Evolutionary conservation across 2,888 invertebrate species (phyloP).

Genomic region (Volucella bombylans): DNA sequence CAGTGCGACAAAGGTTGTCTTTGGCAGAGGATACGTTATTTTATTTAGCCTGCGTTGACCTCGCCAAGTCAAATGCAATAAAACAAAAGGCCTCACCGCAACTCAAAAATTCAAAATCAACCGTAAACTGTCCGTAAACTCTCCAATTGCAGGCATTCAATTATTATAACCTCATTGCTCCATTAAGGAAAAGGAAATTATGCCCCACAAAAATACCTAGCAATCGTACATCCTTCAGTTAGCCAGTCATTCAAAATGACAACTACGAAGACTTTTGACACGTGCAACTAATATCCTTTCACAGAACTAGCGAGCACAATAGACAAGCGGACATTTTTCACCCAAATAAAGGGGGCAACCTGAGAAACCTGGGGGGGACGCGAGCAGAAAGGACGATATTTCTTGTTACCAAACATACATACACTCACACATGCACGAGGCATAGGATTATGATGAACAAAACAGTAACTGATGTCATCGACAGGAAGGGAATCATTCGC

Average conservation of each 20-base stretch:
- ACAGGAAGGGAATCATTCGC: conserved; percentile 32
- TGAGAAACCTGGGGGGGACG: neutral
- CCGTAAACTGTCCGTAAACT: conserved; percentile 6
- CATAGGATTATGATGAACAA: conserved; percentile 46
- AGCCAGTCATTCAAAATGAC: conserved; percentile 48
- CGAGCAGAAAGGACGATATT: conserved; percentile 8
- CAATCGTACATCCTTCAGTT: conserved; percentile 27
- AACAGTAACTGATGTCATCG: conserved; percentile 60
- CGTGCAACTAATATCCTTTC: conserved; percentile 48
- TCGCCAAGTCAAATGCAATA: neutral
- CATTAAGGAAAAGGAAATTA: neutral
- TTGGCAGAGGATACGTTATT: too few species aligned
- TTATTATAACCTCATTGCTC: neutral
- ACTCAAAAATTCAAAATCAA: conserved; percentile 32
- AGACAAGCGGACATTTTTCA: conserved; percentile 43
- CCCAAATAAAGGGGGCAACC: conserved; percentile 21
- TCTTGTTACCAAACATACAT: neutral
- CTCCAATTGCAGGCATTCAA: conserved; percentile 32
- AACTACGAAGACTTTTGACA: conserved; percentile 48
- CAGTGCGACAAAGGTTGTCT: too few species aligned
- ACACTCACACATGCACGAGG: neutral
- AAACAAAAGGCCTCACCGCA: conserved; percentile 3
- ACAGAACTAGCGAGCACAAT: conserved; percentile 29
- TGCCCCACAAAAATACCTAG: conserved; percentile 38
- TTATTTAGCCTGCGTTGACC: neutral